Evolutionary conservation across 1,140 invertebrate species (phyloP).

Genomic region (Dinothrombium tinctorium): DNA sequence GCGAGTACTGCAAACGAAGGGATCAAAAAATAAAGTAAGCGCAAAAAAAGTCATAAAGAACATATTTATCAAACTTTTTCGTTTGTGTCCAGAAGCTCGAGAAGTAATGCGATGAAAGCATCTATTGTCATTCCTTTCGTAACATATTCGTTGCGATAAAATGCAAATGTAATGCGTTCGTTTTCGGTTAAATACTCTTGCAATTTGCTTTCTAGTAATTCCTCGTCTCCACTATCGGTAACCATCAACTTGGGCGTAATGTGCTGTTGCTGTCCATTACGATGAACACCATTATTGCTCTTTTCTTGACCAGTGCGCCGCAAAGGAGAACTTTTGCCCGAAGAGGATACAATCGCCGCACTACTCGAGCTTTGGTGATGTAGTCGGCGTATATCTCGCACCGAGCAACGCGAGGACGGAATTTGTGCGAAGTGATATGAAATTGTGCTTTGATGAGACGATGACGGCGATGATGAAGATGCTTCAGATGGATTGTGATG

Average conservation of each 20-base stretch:
- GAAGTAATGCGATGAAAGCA: constrained; percentile 60
- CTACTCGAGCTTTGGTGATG: not conserved
- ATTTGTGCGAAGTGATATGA: not conserved
- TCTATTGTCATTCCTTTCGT: constrained; percentile 54
- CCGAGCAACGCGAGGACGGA: constrained; percentile 8
- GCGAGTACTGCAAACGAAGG: constrained; percentile 41
- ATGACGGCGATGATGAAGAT: constrained; percentile 4
- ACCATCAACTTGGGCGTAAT: not conserved
- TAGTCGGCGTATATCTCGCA: not conserved
- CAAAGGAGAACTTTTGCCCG: not conserved
- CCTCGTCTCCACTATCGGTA: constrained; percentile 14
- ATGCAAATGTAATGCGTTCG: constrained; percentile 60
- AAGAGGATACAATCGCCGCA: not conserved
- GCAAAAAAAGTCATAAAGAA: not conserved
- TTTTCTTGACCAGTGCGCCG: too few species aligned
- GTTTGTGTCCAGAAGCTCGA: constrained; percentile 66
- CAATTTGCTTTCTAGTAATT: constrained; percentile 75
- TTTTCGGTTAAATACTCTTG: constrained; percentile 51
- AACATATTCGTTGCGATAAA: constrained; percentile 70
- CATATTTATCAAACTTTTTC: too few species aligned
- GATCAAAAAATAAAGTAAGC: constrained; percentile 5
- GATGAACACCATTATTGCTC: too few species aligned
- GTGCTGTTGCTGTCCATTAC: too few species aligned
- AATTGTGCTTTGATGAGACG: not conserved
- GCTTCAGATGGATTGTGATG: constrained; percentile 2